Percentiles rank a stretch among this genome's conserved stretches.
Evolutionary conservation across 1,140 invertebrate genomes (phyloP).

Genomic region (Lasaia peninsularis): DNA sequence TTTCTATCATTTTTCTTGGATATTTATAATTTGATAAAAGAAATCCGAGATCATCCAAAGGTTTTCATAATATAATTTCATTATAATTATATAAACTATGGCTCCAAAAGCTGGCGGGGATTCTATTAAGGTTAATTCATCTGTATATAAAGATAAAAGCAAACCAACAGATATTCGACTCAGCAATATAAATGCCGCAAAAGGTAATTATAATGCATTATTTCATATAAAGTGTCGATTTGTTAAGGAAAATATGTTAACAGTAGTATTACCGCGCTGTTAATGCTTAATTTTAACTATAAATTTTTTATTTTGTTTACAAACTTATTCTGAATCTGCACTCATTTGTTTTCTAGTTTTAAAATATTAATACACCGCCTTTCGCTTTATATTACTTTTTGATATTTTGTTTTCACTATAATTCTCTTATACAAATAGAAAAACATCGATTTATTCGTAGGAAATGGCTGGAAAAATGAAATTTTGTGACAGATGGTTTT

Average conservation of each 20-base stretch:
- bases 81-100: slow-evolving; percentile 38
- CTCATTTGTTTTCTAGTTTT: not conserved
- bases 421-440: not conserved
- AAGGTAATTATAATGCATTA: slow-evolving; percentile 84
- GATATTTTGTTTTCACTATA: not conserved
- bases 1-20: not conserved
- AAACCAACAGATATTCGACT: slow-evolving; percentile 95
- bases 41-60: slow-evolving; percentile 21
- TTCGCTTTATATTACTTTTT: not conserved
- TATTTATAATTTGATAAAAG: not conserved
- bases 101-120: slow-evolving; percentile 73
- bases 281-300: not conserved
- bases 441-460: not conserved
- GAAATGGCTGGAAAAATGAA: not conserved
- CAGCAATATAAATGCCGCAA: slow-evolving; percentile 98
- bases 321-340: not conserved
- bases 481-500: not conserved
- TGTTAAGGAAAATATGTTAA: not conserved
- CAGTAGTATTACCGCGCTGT: not conserved
- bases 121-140: slow-evolving; percentile 65
- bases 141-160: slow-evolving; percentile 90
- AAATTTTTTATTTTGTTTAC: not conserved
- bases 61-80: not conserved
- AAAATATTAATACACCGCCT: not conserved
- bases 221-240: not conserved